These are phyloP conservation scores for Loxodonta africana DNA, from an alignment of 2,113 vertebrate genomes.

Conservation along the genomic window DNA sequence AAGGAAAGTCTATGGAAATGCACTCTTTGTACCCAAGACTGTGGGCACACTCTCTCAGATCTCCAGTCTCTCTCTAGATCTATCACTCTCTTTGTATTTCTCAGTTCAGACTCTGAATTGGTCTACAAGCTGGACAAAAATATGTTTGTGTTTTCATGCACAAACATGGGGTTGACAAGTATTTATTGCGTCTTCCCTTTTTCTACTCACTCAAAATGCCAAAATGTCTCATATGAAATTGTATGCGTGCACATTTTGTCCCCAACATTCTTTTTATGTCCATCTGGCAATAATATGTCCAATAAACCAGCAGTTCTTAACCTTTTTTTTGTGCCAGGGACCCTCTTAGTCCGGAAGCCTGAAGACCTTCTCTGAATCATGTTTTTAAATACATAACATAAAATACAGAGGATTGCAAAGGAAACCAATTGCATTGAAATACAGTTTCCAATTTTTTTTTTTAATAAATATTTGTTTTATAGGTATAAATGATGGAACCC, in stretches of 20 bases:
- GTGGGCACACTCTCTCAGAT: not conserved
- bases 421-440: constrained; percentile 5
- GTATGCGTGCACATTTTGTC: not conserved
- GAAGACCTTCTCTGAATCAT: not conserved
- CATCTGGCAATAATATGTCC: not conserved
- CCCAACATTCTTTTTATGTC: not conserved
- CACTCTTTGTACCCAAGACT: not conserved
- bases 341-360: not conserved
- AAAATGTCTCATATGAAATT: not conserved
- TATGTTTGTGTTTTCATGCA: not conserved
- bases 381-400: constrained; percentile 34
- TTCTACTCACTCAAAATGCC: constrained; percentile 25
- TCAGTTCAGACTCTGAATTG: constrained; percentile 12
- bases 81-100: constrained; percentile 38
- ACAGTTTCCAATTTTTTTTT: constrained; percentile 33
- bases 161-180: not conserved
- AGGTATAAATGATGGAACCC: not conserved
- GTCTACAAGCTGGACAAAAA: constrained; percentile 20
- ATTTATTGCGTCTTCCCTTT: constrained; percentile 11
- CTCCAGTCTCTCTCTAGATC: not conserved
- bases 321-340: not conserved
- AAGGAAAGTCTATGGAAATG: constrained; percentile 16
- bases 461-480: not conserved
- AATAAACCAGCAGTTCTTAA: not conserved
- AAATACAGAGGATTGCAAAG: not conserved